Base-by-base conservation (phyloP, 1,140 invertebrate species). In the Rhopalosiphum padi region DNA sequence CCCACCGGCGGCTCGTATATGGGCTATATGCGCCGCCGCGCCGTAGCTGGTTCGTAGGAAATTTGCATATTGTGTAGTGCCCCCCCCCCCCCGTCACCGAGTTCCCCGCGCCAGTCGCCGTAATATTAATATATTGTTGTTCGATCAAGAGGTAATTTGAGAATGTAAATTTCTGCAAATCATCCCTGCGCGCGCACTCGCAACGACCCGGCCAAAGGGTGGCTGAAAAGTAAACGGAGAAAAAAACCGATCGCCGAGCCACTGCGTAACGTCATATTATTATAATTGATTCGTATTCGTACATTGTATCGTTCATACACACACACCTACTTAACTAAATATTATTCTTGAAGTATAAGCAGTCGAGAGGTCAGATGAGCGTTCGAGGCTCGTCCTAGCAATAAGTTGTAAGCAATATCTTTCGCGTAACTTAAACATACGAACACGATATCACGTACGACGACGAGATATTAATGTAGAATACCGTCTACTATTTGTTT, bases 41-140 rank as follows among this genome's bases (percentile, higher is more conserved):
- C 9, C 41, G 41, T 41, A 23, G 55, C 55, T 68, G 30, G 15
- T 68, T 68, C n/a, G 5, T 51, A 51, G 48, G 21, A 89, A 41
- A 89, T 89, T 89, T 89, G 88, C 88, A 89, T 89, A 89, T 55
- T n/a, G 43, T 86, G 7, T 6, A 77, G 60, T 77, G n/a, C 60
- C 60, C 60, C 60, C 60, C 60, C 48, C 48, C 48, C 48, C 48
- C 48, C 48, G 48, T 15, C 60, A 15, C 41, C 48, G 48, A n/a
- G 23, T 41, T n/a, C 30, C 35, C 89, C 6, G 21, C n/a, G n/a
- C 37, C 15, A 48, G n/a, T 88, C 89, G 3, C 55, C 35, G n/a
- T 68, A 48, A 18, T 18, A 48, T 51, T 51, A 41, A 41, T 41
- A 90, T 21, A 90, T 68, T 90, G 89, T 90, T n/a, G 25, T 68